Evolutionary conservation across 2,797 vertebrate species (phyloP), one percentile per base, ranked within the genome.

Genomic region (Erpetoichthys calabaricus): DNA sequence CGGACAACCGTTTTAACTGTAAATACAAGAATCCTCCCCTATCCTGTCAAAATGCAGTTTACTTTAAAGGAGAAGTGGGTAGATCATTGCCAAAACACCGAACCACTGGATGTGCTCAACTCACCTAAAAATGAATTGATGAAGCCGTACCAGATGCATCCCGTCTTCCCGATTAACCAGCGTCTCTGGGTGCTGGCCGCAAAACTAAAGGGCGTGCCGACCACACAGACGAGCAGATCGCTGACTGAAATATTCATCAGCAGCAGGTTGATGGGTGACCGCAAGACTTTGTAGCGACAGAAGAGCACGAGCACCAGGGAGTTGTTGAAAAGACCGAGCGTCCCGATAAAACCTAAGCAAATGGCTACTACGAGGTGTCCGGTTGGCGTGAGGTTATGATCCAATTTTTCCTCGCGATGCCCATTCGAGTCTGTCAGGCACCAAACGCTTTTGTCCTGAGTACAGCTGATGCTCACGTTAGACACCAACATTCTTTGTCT

Each of bases 131-230:
- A 77, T 3, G 85, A 73, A 69, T 87, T 90, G 65, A 73, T 76
- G 65, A 90, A 89, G 51, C 83, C 86, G 69, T 89, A 88, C 86
- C 87, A 89, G 63, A 88, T 75, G 65, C 88, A 90, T 5, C 85
- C 86, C 1, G 43, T 45, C 1, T 71, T 52, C 5, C 87, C 86
- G n/a, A 88, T 83, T 55, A 90, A 85, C 88, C 88, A 89, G 42
- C 68, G 71, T 70, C 86, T 84, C 67, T 84, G 83, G 47, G 80
- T 84, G 75, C 86, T 88, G 69, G 86, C 85, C 3, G 84, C 85
- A 66, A 88, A 87, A 75, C 88, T 87, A 81, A 89, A 86, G 67
- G 87, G 86, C 54, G 86, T 89, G 9, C 86, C 88, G 57, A 89
- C 60, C 46, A 85, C 68, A 68, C 86, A 89, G 64, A 88, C 86